These are phyloP conservation scores for Lasioglossum marginatum DNA, from an alignment of 2,888 invertebrate species.

Conservation along the genomic window DNA sequence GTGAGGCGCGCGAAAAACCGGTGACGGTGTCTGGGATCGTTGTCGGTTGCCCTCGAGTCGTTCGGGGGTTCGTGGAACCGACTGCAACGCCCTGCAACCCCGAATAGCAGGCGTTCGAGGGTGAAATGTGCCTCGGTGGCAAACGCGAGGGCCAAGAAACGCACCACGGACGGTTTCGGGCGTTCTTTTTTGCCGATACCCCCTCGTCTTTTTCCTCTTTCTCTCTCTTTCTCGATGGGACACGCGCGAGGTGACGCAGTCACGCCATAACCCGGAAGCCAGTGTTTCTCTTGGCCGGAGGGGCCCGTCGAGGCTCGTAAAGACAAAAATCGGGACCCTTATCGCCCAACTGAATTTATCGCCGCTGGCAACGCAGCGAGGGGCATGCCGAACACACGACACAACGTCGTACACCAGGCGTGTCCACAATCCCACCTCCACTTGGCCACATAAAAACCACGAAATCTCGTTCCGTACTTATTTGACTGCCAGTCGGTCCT, in stretches of 20 bases:
- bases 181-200: not conserved
- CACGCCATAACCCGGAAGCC: slow-evolving; percentile 73
- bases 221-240: not conserved
- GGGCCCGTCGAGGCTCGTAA: slow-evolving; percentile 75
- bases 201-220: not conserved
- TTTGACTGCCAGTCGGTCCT: not conserved
- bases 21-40: not conserved
- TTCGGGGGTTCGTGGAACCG: not conserved
- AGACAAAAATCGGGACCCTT: slow-evolving; percentile 80
- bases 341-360: slow-evolving; percentile 78
- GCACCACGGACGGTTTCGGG: slow-evolving; percentile 22
- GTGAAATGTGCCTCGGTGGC: slow-evolving; percentile 67
- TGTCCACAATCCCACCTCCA: not conserved
- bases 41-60: slow-evolving; percentile 9
- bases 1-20: slow-evolving; percentile 74
- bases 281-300: slow-evolving; percentile 62
- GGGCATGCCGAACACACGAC: slow-evolving; percentile 27
- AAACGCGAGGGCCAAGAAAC: slow-evolving; percentile 42
- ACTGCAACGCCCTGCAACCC: slow-evolving; percentile 12
- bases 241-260: slow-evolving; percentile 61
- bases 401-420: not conserved
- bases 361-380: slow-evolving; percentile 34
- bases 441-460: not conserved
- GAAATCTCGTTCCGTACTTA: not conserved
- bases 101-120: slow-evolving; percentile 55